Evolutionary conservation across 2,113 vertebrate genomes (phyloP), one percentile per base, ranked within the genome.

Genomic region (Pseudolaguvia tuberculata): DNA sequence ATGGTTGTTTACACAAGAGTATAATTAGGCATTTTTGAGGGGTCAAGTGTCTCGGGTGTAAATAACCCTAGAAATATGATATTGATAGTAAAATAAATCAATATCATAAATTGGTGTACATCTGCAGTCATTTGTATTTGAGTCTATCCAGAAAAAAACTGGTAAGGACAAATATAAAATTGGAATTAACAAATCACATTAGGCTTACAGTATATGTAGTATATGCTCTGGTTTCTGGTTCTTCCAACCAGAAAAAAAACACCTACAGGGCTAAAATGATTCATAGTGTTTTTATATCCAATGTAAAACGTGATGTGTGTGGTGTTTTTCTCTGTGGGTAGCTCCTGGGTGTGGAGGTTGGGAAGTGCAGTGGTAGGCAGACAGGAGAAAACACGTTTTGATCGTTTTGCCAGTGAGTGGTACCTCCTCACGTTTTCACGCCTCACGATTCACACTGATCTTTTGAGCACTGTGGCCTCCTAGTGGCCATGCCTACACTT

Each of bases 361-460:
- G 76, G 23, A 53, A 74, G 50, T 61, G 61, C 53, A 53, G 62
- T 42, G 4, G 59, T 57, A 29, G 65, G 55, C 51, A 63, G 52
- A 74, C 72, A 47, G 56, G 66, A 71, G 25, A 56, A 80, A 63
- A 55, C 66, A 66, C 63, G 39, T 53, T 48, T 73, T 66, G 75
- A 57, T 72, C 78, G 70, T 72, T 76, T 59, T 79, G 79, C 82
- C 74, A 79, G 80, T 77, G 78, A 84, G 73, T 82, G 83, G 73
- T 71, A 70, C 39, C 75, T 50, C 78, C 79, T 83, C 77, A 80
- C 81, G 82, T 71, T 85, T 77, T 84, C 77, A 87, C 73, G 85
- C 85, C 87, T 88, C 81, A 86, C 74, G 61, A 89, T 81, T 82
- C 67, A 50, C 31, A 68, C 55, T 48, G 53, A 66, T 55, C 70